A percentile compares a stretch with the other conserved stretches of the same genome.
Evolutionary conservation across 2,797 vertebrate species (phyloP).

Genomic region (Argentina silus): DNA sequence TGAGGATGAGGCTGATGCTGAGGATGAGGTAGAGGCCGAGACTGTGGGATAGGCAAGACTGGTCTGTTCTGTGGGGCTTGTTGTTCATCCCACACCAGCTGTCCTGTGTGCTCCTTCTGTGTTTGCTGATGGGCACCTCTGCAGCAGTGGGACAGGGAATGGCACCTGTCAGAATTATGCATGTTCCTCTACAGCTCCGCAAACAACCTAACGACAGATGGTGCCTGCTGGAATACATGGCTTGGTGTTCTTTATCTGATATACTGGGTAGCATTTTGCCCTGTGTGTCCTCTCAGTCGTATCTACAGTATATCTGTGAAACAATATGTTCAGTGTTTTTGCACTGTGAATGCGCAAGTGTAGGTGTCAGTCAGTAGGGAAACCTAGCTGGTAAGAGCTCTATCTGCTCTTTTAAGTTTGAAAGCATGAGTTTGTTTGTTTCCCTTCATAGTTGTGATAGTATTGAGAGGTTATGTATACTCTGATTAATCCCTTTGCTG

Average conservation of each 20-base stretch:
- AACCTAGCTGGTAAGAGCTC: background rate
- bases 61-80: conserved; percentile 1
- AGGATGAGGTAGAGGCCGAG: background rate
- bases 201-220: conserved; percentile 64
- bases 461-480: background rate
- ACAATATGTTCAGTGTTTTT: background rate
- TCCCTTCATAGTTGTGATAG: background rate
- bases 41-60: background rate
- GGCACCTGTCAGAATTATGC: conserved; percentile 70
- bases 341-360: no score
- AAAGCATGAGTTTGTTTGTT: background rate
- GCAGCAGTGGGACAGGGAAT: conserved; percentile 63
- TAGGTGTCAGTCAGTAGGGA: background rate
- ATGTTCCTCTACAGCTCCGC: conserved; percentile 48
- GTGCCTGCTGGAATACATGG: conserved; percentile 47
- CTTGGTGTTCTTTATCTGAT: conserved; percentile 14
- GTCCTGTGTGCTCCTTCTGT: conserved; percentile 67
- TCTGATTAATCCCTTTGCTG: background rate
- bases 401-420: background rate
- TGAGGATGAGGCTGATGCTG: conserved; percentile 9
- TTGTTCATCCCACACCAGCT: conserved; percentile 66
- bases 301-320: background rate
- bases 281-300: background rate
- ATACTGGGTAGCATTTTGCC: background rate
- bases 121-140: conserved; percentile 68